Percentiles rank a stretch among this genome's conserved stretches.
These are phyloP conservation scores for Phortica magna DNA, from an alignment of 2,888 invertebrate species.

Conservation along the genomic window DNA sequence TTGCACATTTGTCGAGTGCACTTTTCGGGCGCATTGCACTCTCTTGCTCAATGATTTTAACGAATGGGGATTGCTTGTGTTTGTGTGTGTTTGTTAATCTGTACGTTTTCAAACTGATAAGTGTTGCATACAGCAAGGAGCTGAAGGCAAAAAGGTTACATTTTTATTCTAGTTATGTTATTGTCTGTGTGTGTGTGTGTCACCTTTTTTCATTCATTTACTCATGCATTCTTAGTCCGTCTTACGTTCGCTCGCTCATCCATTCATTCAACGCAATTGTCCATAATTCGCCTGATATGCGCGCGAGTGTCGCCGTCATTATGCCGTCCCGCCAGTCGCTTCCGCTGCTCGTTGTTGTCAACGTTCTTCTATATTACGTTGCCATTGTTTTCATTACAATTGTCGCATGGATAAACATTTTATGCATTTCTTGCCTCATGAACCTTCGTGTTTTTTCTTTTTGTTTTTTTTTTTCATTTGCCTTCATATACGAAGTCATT, in stretches of 20 bases:
- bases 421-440: background rate
- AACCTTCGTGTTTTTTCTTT: background rate
- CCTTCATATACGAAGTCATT: constrained; percentile 45
- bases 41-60: constrained; percentile 1
- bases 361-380: constrained; percentile 34
- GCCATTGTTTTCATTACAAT: constrained; percentile 46
- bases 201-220: background rate
- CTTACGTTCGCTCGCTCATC: background rate
- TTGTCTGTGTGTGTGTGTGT: background rate
- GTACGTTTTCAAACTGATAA: constrained; percentile 28
- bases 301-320: constrained; percentile 7
- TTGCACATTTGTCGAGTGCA: constrained; percentile 58
- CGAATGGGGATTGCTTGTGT: background rate
- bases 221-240: background rate
- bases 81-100: background rate
- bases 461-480: background rate
- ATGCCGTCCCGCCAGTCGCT: constrained; percentile 18
- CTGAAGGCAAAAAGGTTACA: constrained; percentile 50
- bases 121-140: constrained; percentile 45
- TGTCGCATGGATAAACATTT: constrained; percentile 49
- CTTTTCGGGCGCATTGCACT: constrained; percentile 32
- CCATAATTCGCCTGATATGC: constrained; percentile 56
- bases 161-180: background rate
- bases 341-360: constrained; percentile 36
- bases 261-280: constrained; percentile 44